Evolutionary conservation across 2,888 invertebrate species (phyloP).

Genomic region (Beris morrisii): DNA sequence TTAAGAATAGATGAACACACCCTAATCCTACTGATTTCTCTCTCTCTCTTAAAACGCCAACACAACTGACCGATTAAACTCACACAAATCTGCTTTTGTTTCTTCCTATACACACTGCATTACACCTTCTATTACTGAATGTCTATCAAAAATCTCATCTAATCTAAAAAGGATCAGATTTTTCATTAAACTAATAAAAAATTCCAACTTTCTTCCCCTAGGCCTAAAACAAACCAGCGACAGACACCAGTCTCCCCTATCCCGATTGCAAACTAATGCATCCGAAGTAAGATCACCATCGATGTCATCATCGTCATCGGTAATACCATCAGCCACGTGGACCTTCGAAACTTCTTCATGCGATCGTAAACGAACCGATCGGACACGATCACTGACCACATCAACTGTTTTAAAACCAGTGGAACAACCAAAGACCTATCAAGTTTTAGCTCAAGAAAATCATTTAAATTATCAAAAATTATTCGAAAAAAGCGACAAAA

Average conservation of each 20-base stretch:
- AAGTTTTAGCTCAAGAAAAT: slow-evolving; percentile 36
- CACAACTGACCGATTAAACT: too few relatives aligned
- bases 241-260: background rate
- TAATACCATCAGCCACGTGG: slow-evolving; percentile 15
- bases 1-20: too few relatives aligned
- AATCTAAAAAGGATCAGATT: too few relatives aligned
- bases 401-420: slow-evolving; percentile 49
- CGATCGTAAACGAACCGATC: slow-evolving; percentile 16
- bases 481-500: slow-evolving; percentile 11
- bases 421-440: slow-evolving; percentile 55
- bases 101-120: too few relatives aligned
- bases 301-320: background rate
- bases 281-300: slow-evolving; percentile 12
- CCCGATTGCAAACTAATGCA: background rate
- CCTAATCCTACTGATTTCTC: too few relatives aligned
- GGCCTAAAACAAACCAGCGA: slow-evolving; percentile 20
- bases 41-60: too few relatives aligned
- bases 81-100: too few relatives aligned
- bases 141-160: too few relatives aligned
- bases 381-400: slow-evolving; percentile 1
- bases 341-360: slow-evolving; percentile 6
- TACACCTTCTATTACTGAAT: too few relatives aligned
- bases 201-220: background rate
- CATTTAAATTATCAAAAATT: slow-evolving; percentile 23
- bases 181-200: too few relatives aligned